A percentile compares a stretch with the other conserved stretches of the same genome.
These are phyloP conservation scores for Trissolcus brochymenae DNA, from an alignment of 2,888 invertebrate genomes.

Conservation along the genomic window DNA sequence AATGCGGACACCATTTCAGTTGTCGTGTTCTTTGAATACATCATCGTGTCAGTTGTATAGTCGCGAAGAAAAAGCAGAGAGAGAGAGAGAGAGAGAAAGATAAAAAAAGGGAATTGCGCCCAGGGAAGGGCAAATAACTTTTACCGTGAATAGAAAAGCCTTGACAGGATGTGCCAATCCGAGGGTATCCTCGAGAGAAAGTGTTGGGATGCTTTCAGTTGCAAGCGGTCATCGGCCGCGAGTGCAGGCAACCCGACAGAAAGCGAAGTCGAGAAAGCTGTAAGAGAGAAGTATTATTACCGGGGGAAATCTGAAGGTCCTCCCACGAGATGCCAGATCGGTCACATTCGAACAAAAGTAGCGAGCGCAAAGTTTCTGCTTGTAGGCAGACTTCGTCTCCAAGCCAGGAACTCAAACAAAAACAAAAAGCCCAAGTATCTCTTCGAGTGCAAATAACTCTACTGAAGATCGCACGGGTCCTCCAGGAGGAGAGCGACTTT, in stretches of 20 bases:
- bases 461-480: slow-evolving; percentile 51
- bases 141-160: slow-evolving; percentile 12
- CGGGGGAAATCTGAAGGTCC: slow-evolving; percentile 79
- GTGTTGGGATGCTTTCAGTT: slow-evolving; percentile 66
- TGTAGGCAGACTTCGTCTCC: slow-evolving; percentile 47
- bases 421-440: slow-evolving; percentile 51
- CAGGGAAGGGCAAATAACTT: slow-evolving; percentile 5
- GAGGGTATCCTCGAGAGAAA: slow-evolving; percentile 42
- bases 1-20: slow-evolving; percentile 49
- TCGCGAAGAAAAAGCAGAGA: slow-evolving; percentile 25
- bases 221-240: slow-evolving; percentile 59
- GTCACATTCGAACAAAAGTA: slow-evolving; percentile 77
- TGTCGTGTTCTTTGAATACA: slow-evolving; percentile 55
- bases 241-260: slow-evolving; percentile 60
- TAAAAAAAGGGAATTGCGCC: background rate
- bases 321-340: slow-evolving; percentile 79
- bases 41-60: slow-evolving; percentile 46
- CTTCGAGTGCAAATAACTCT: slow-evolving; percentile 55
- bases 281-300: slow-evolving; percentile 79
- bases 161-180: slow-evolving; percentile 57
- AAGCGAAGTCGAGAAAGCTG: slow-evolving; percentile 52
- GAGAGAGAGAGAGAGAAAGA: slow-evolving; percentile 2
- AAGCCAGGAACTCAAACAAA: slow-evolving; percentile 39
- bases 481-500: slow-evolving; percentile 40
- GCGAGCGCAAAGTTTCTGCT: slow-evolving; percentile 68